These are phyloP conservation scores for Drosophila simulans DNA, from an alignment of 1,140 invertebrate genomes.

Conservation along the genomic window DNA sequence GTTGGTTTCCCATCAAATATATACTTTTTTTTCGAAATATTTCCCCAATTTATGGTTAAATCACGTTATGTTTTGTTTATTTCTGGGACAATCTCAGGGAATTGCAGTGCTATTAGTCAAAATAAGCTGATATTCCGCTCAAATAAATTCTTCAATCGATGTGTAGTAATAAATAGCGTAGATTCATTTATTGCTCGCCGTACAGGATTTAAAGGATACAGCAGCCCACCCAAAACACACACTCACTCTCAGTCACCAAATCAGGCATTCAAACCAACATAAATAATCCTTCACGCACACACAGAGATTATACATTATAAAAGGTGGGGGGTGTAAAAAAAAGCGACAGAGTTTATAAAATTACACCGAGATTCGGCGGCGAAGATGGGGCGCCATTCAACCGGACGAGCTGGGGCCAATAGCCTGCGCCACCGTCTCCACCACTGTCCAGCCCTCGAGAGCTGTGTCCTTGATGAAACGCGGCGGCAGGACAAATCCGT, in stretches of 20 bases:
- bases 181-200: conserved; percentile 30
- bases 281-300: conserved; percentile 33
- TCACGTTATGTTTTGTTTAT: too few relatives aligned
- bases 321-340: neutral
- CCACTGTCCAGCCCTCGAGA: conserved; percentile 91
- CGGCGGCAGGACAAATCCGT: conserved; percentile 94
- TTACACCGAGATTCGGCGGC: too few relatives aligned
- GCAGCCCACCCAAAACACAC: neutral
- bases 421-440: conserved; percentile 89
- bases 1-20: too few relatives aligned
- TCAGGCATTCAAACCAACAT: conserved; percentile 25
- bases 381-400: conserved; percentile 11
- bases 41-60: neutral
- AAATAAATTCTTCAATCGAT: neutral
- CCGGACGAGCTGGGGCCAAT: conserved; percentile 40
- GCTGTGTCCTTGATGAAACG: conserved; percentile 92
- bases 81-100: neutral
- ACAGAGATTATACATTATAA: conserved; percentile 9
- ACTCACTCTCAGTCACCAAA: neutral
- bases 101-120: neutral
- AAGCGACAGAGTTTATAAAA: neutral
- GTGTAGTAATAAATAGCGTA: conserved; percentile 38
- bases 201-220: conserved; percentile 11
- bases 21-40: neutral
- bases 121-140: neutral